These are phyloP conservation scores for Halcyon badia DNA, from an alignment of 2,797 vertebrate genomes.

Conservation along the genomic window DNA sequence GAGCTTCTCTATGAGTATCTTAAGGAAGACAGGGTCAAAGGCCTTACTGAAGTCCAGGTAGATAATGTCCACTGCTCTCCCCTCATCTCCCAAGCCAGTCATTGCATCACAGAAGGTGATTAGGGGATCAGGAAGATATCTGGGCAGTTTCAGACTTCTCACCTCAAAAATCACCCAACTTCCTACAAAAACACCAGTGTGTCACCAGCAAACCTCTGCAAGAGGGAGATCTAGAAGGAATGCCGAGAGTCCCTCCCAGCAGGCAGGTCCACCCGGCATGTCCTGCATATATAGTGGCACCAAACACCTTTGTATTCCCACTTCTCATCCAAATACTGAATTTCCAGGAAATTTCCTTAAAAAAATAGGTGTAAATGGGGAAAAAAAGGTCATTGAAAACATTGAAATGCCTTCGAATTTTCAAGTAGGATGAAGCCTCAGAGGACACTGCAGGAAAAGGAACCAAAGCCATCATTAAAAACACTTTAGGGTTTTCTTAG, in stretches of 20 bases:
- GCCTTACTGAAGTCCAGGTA: background rate
- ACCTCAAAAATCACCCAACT: background rate
- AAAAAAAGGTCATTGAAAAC: background rate
- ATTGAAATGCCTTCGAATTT: background rate
- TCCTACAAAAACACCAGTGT: background rate
- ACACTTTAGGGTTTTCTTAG: slow-evolving; percentile 11
- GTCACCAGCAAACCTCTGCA: background rate
- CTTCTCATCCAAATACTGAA: background rate
- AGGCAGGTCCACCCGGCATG: background rate
- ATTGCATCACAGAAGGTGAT: background rate
- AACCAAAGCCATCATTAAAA: slow-evolving; percentile 21
- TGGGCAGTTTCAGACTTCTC: background rate
- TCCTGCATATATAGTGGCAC: background rate
- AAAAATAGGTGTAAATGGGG: background rate
- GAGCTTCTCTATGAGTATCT: background rate
- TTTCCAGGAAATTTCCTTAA: background rate
- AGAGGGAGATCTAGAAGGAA: background rate
- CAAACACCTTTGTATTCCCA: background rate
- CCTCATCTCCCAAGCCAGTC: background rate
- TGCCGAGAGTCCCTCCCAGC: background rate
- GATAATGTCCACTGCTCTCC: background rate
- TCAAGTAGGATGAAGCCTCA: background rate
- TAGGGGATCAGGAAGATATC: background rate
- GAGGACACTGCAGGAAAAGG: slow-evolving; percentile 25
- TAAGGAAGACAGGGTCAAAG: background rate